Conservation (phyloP, 2,797 vertebrate species). For the Melanotaenia boesemani region DNA sequence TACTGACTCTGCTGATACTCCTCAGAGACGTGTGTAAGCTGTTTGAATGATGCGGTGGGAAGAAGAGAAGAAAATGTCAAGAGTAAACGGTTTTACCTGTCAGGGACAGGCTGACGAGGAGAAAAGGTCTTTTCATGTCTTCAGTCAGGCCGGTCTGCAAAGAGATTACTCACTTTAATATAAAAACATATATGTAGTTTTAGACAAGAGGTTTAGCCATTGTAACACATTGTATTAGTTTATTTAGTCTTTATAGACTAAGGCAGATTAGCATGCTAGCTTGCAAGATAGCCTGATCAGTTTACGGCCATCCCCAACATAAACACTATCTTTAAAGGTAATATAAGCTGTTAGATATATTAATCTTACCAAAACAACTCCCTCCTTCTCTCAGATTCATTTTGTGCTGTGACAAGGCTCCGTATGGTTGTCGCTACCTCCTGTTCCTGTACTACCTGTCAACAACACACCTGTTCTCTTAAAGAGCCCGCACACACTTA, state of each 20-base stretch:
- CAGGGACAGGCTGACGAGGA: slow-evolving; percentile 60
- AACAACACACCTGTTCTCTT: slow-evolving; percentile 71
- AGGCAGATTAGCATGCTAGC: background rate
- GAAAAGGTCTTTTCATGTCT: slow-evolving; percentile 73
- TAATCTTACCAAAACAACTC: slow-evolving; percentile 57
- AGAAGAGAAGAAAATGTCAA: slow-evolving; percentile 3
- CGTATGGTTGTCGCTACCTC: slow-evolving; percentile 42
- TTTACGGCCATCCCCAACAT: background rate
- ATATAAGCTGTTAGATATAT: background rate
- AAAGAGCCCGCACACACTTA: slow-evolving; percentile 56
- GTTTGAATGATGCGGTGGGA: slow-evolving; percentile 10
- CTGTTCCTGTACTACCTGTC: slow-evolving; percentile 54
- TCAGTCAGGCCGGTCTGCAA: slow-evolving; percentile 72
- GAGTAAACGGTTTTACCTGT: slow-evolving; percentile 73
- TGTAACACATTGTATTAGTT: background rate
- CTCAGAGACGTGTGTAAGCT: background rate
- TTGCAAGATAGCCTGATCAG: background rate
- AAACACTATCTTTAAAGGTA: background rate
- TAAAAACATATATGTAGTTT: background rate
- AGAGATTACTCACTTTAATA: slow-evolving; percentile 21
- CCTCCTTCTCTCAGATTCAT: slow-evolving; percentile 38
- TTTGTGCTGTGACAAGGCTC: background rate
- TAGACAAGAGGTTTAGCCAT: background rate
- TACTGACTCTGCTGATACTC: slow-evolving; percentile 22
- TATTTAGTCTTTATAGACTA: background rate